These are phyloP conservation scores for Puffinus mauretanicus DNA, from an alignment of 2,113 vertebrate genomes.

Conservation along the genomic window DNA sequence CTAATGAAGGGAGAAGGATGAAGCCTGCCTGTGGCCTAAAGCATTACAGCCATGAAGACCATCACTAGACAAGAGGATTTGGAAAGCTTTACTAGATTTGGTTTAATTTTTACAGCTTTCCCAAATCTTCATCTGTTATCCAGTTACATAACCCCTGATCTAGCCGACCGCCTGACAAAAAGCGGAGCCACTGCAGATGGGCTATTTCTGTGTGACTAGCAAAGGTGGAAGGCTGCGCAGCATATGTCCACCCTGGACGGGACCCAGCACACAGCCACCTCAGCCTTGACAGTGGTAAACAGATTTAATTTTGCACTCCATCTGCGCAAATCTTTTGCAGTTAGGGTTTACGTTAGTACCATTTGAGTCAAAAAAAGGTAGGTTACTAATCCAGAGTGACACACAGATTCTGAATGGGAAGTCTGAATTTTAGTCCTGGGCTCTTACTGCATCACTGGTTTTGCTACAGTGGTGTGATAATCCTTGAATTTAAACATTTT, in stretches of 20 bases:
- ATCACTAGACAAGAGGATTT: background rate
- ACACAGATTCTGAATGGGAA: background rate
- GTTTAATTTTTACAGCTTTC: background rate
- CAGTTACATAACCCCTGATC: background rate
- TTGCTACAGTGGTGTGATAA: background rate
- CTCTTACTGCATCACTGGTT: background rate
- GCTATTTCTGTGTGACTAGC: background rate
- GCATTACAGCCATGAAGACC: background rate
- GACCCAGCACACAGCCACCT: background rate
- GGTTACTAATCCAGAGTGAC: background rate
- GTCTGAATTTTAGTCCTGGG: background rate
- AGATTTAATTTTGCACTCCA: background rate
- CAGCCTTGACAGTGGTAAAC: background rate
- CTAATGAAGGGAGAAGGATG: background rate
- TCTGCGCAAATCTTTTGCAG: background rate
- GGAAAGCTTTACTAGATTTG: background rate
- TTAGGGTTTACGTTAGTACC: background rate
- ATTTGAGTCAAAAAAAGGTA: background rate
- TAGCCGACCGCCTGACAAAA: rapidly evolving
- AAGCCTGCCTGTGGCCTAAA: background rate
- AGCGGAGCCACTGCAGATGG: background rate
- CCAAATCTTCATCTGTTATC: background rate
- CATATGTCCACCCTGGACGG: background rate
- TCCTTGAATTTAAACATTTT: background rate
- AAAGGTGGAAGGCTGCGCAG: background rate